Evolutionary conservation across 2,113 vertebrate genomes (phyloP).

Genomic region (Sturnira hondurensis): DNA sequence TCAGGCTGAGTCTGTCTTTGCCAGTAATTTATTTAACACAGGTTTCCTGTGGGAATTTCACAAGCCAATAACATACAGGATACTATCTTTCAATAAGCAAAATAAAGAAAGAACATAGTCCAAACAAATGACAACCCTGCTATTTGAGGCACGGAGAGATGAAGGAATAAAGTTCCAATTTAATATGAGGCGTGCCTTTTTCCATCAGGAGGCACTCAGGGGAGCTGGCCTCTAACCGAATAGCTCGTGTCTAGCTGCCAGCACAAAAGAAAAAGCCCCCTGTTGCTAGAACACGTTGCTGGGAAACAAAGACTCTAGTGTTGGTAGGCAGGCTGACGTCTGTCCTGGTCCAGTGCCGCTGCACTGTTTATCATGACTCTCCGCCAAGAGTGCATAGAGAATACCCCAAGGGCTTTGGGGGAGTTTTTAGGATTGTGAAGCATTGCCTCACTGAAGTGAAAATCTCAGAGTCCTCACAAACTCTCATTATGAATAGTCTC

Average conservation of each 20-base stretch:
- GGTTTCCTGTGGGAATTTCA: background rate
- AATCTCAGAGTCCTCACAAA: background rate
- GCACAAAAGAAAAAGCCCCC: background rate
- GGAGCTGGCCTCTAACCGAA: background rate
- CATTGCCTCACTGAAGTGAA: background rate
- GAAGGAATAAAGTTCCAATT: background rate
- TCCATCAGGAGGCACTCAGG: background rate
- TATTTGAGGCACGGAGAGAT: background rate
- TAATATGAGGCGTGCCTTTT: background rate
- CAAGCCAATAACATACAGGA: background rate
- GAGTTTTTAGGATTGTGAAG: background rate
- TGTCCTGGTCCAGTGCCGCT: background rate
- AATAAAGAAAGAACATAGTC: background rate
- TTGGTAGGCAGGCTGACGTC: background rate
- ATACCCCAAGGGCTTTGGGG: background rate
- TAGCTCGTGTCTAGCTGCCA: background rate
- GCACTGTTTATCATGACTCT: background rate
- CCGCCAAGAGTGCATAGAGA: no score
- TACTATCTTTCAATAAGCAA: background rate
- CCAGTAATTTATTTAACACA: background rate
- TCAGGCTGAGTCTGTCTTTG: background rate
- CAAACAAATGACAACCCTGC: background rate
- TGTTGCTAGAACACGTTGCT: background rate
- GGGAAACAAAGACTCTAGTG: background rate
- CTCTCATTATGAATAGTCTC: background rate